phyloP scores from a whole-genome alignment of 1,140 invertebrate species.

The Globodera ellingtonae region DNA sequence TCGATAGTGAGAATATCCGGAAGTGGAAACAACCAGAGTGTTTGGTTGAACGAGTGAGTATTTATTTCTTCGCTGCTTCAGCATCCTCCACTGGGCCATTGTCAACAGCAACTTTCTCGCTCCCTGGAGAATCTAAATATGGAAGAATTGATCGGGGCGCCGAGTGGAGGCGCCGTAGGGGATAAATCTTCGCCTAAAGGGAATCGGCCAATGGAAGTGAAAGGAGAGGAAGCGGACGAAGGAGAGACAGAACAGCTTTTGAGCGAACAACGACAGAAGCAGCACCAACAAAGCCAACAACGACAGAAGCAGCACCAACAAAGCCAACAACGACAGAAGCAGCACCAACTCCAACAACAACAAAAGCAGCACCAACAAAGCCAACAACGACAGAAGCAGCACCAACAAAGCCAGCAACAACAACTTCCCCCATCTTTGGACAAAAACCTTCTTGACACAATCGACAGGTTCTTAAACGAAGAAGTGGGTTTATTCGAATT shows the following conservation, averaged over 20 bases:
- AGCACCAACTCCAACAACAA: too few species aligned
- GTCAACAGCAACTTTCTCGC: conserved; percentile 19
- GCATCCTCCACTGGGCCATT: conserved; percentile 15
- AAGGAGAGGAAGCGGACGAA: background rate
- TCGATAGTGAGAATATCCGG: background rate
- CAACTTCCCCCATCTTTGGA: background rate
- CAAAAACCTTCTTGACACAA: conserved; percentile 9
- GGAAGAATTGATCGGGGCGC: conserved; percentile 18
- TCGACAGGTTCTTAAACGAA: conserved; percentile 22
- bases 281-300: too few species aligned
- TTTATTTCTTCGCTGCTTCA: background rate
- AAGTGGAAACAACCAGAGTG: background rate
- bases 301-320: too few species aligned
- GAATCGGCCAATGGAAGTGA: background rate
- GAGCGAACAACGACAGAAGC: background rate
- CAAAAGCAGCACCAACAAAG: too few species aligned
- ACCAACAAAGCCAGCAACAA: background rate
- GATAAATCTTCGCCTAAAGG: background rate
- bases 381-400: background rate
- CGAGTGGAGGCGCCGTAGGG: background rate
- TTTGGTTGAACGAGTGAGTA: background rate
- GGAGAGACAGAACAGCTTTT: background rate
- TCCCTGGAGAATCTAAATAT: conserved; percentile 14
- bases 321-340: too few species aligned
- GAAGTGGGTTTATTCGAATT: conserved; percentile 13